Percentiles rank a stretch among this genome's conserved stretches.
These are phyloP conservation scores for Dynastes tityus DNA, from an alignment of 2,888 invertebrate species.

Conservation along the genomic window DNA sequence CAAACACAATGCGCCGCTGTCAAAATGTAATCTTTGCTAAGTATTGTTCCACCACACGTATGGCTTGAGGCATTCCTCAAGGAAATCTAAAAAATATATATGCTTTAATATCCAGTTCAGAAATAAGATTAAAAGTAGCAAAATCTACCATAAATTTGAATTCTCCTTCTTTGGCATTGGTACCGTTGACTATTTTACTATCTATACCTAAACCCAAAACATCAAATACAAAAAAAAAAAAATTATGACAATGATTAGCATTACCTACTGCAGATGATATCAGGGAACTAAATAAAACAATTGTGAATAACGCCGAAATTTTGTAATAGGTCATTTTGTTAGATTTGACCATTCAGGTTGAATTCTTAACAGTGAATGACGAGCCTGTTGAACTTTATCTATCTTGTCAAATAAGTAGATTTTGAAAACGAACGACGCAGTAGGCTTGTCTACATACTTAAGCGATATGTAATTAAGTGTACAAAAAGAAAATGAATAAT, in stretches of 20 bases:
- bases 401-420: too few relatives aligned
- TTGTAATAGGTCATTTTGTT: too few relatives aligned
- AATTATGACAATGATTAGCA: not conserved
- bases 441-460: too few relatives aligned
- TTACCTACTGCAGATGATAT: not conserved
- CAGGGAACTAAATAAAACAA: not conserved
- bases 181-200: conserved; percentile 57
- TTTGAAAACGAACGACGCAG: too few relatives aligned
- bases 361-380: too few relatives aligned
- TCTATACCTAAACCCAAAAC: not conserved
- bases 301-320: not conserved
- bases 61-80: conserved; percentile 52
- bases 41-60: conserved; percentile 56
- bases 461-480: too few relatives aligned
- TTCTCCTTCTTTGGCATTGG: conserved; percentile 56
- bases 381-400: too few relatives aligned
- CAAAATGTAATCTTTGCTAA: conserved; percentile 55
- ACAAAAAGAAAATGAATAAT: too few relatives aligned
- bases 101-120: not conserved
- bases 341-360: too few relatives aligned
- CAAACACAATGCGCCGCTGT: conserved; percentile 57
- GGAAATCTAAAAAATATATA: conserved; percentile 53
- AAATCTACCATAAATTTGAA: conserved; percentile 57
- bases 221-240: too few relatives aligned
- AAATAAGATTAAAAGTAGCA: not conserved